These are phyloP conservation scores for Chroicocephalus ridibundus DNA, from an alignment of 2,113 vertebrate genomes.

Conservation along the genomic window DNA sequence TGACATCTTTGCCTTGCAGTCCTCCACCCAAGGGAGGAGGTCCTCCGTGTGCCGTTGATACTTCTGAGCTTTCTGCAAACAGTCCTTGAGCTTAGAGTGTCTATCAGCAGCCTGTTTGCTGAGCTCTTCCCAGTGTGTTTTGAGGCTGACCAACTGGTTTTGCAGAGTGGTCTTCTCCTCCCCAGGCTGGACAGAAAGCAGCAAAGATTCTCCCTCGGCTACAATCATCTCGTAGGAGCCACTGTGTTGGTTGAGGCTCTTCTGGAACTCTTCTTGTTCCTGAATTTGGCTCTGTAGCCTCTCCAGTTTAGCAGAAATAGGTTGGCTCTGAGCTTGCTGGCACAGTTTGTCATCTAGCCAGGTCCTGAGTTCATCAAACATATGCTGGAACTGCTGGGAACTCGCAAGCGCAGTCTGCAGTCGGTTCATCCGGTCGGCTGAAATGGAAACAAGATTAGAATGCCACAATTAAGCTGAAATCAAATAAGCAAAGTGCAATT, in stretches of 20 bases:
- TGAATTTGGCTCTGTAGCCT: conserved; percentile 83
- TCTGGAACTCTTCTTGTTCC: conserved; percentile 89
- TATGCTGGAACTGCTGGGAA: conserved; percentile 99
- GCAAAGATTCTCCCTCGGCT: conserved; percentile 85
- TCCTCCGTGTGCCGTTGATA: conserved; percentile 86
- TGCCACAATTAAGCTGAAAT: conserved; percentile 54
- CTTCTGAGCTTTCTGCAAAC: conserved; percentile 86
- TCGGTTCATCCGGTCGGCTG: conserved; percentile 93
- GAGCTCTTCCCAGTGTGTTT: conserved; percentile 88
- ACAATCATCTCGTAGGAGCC: conserved; percentile 95
- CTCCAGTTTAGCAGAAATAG: conserved; percentile 86
- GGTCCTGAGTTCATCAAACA: conserved; percentile 91
- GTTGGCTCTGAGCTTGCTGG: conserved; percentile 71
- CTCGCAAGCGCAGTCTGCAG: conserved; percentile 92
- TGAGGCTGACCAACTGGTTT: conserved; percentile 80
- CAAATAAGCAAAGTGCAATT: conserved; percentile 56
- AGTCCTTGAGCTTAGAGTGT: conserved; percentile 82
- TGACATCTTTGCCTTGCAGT: conserved; percentile 79
- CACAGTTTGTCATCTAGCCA: conserved; percentile 87
- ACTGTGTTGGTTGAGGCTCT: conserved; percentile 88
- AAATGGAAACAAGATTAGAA: conserved; percentile 43
- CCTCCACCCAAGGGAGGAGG: conserved; percentile 86
- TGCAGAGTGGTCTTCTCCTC: conserved; percentile 87
- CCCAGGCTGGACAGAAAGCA: conserved; percentile 84
- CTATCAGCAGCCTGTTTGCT: conserved; percentile 80